phyloP scores from a whole-genome alignment of 2,797 vertebrate species.

The Bufotes viridis region DNA sequence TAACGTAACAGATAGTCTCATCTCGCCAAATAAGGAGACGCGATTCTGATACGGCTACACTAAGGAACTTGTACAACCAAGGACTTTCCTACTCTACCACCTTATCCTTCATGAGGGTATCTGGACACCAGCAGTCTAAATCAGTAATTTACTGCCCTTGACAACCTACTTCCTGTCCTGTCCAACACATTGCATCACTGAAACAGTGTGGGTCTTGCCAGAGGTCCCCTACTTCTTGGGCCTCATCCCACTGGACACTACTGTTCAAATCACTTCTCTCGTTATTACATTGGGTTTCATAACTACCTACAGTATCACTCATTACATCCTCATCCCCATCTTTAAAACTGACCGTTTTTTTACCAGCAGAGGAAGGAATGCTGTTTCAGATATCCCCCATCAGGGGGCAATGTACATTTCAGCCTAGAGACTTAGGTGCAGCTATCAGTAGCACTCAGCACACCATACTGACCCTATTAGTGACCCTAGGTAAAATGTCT shows the following conservation, averaged over 20 bases:
- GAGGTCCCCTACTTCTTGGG: too few relatives aligned
- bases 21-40: slow-evolving; percentile 73
- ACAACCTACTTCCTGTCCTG: neutral
- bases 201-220: neutral
- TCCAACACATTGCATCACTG: neutral
- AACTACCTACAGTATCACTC: neutral
- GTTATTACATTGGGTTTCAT: too few relatives aligned
- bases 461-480: neutral
- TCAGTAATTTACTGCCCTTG: neutral
- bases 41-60: slow-evolving; percentile 65
- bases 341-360: neutral
- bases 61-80: neutral
- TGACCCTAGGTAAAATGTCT: slow-evolving; percentile 2
- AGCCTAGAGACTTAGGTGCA: neutral
- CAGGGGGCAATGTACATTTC: slow-evolving; percentile 1
- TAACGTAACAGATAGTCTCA: slow-evolving; percentile 65
- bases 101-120: neutral
- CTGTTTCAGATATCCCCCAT: neutral
- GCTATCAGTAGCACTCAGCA: neutral
- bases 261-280: too few relatives aligned
- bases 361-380: neutral
- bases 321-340: neutral
- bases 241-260: too few relatives aligned
- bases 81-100: neutral
- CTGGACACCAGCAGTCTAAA: slow-evolving; percentile 17